Evolutionary conservation across 2,797 vertebrate species (phyloP), one percentile per base, ranked within the genome.

Genomic region (Acipenser oxyrinchus): DNA sequence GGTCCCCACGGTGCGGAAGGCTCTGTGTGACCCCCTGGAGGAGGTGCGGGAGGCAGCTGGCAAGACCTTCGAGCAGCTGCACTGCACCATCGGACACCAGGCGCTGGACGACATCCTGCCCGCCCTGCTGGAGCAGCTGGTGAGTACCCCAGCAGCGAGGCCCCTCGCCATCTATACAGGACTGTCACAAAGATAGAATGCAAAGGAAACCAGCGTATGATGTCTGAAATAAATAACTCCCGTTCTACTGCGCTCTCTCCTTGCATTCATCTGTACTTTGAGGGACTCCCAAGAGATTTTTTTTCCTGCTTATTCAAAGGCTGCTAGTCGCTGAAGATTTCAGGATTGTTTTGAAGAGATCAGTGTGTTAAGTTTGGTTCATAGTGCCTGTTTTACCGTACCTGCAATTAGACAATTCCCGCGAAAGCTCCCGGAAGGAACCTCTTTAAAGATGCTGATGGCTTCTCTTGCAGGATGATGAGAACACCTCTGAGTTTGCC

Each of bases 21-120:
- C 97, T 0, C 87, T 99, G 51, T 98, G 96, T 72, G 97, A 99
- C 72, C 97, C 97, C 0, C 87, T 99, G 73, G 95, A 97, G 83
- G 93, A 98, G 75, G 97, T 99, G 64, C 74, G 97, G 63, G 95
- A 98, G 83, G 97, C 96, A 0, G 97, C 97, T 0, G 96, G 96
- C 73, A 98, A 98, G 88, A 99, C 97, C 5, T 99, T 99, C 11
- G 97, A 99, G 78, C 97, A 99, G 82, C 88, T 99, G 70, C 97
- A 99, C n/a, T 89, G 94, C 11, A 99, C 97, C 71, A 95, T 99
- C 3, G 97, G 96, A 48, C 89, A 96, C 85, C 96, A 98, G 81
- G 96, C 97, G 0, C 90, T 99, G 66, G 97, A 99, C 63, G 97
- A 98, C 80, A 98, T 99, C 76, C 88, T 99, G 72, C 97, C 97